Percentiles rank a stretch among this genome's conserved stretches.
These are phyloP conservation scores for Lasioglossum pauxillum DNA, from an alignment of 2,888 invertebrate genomes.

Conservation along the genomic window DNA sequence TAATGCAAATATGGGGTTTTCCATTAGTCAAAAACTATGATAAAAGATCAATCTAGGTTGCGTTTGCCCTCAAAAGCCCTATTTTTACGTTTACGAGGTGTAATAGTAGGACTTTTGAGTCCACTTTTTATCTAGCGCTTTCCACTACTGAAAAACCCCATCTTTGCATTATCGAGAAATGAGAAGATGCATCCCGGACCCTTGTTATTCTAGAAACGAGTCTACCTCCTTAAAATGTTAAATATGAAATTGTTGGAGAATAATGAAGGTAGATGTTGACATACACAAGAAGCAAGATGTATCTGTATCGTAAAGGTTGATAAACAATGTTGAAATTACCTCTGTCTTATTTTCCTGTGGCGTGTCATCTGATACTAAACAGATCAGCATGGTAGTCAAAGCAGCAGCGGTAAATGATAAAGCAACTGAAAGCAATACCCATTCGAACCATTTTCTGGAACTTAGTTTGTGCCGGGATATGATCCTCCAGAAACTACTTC, in stretches of 20 bases:
- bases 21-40: no score
- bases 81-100: no score
- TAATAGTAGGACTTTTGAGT: no score
- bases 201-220: no score
- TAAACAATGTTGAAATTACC: constrained; percentile 47
- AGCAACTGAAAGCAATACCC: constrained; percentile 80
- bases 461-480: constrained; percentile 82
- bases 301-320: background rate
- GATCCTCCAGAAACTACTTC: constrained; percentile 79
- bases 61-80: no score
- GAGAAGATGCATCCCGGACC: no score
- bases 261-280: background rate
- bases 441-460: constrained; percentile 82
- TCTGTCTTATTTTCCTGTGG: constrained; percentile 35
- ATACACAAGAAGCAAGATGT: background rate
- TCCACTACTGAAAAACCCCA: no score
- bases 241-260: background rate
- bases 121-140: no score
- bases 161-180: no score
- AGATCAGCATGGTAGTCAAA: constrained; percentile 78
- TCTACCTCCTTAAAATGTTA: background rate
- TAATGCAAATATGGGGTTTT: no score
- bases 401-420: constrained; percentile 80
- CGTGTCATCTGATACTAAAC: constrained; percentile 74
- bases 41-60: no score